A percentile compares a stretch with the other conserved stretches of the same genome.
phyloP scores from a whole-genome alignment of 23 tunicate genomes.

The Oikopleura dioica region DNA sequence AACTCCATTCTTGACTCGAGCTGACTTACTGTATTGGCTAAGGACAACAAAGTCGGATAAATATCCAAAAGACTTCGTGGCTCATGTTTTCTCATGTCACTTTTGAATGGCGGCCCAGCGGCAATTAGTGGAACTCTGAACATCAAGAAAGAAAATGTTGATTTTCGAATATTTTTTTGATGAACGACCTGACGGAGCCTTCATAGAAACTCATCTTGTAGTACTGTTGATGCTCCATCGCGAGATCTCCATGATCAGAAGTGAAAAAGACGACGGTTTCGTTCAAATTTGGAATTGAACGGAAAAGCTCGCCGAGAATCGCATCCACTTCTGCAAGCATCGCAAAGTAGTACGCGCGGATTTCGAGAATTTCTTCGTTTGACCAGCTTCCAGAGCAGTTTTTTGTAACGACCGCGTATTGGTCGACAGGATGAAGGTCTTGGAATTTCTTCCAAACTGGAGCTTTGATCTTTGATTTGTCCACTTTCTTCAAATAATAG shows the following conservation, averaged over 20 bases:
- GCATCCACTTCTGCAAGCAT: not conserved
- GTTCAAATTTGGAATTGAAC: not conserved
- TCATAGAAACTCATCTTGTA: not conserved
- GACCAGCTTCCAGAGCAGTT: not conserved
- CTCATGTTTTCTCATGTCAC: not conserved
- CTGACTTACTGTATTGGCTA: not conserved
- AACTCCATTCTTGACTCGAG: not conserved
- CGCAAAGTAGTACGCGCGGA: not conserved
- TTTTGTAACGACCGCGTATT: not conserved
- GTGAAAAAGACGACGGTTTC: not conserved
- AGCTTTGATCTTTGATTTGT: not conserved
- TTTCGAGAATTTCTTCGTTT: not conserved
- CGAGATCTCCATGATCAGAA: not conserved
- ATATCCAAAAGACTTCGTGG: not conserved
- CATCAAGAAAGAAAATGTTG: too few species aligned
- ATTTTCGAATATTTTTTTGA: too few species aligned
- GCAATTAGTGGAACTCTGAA: not conserved
- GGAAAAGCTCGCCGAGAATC: not conserved
- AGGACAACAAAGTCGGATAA: not conserved
- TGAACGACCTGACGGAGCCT: too few species aligned
- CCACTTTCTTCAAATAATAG: not conserved
- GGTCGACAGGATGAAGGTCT: not conserved
- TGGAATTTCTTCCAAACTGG: not conserved
- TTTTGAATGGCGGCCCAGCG: not conserved
- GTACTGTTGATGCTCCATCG: not conserved